phyloP scores from a whole-genome alignment of 1,140 invertebrate genomes.

The Caenorhabditis inopinata region DNA sequence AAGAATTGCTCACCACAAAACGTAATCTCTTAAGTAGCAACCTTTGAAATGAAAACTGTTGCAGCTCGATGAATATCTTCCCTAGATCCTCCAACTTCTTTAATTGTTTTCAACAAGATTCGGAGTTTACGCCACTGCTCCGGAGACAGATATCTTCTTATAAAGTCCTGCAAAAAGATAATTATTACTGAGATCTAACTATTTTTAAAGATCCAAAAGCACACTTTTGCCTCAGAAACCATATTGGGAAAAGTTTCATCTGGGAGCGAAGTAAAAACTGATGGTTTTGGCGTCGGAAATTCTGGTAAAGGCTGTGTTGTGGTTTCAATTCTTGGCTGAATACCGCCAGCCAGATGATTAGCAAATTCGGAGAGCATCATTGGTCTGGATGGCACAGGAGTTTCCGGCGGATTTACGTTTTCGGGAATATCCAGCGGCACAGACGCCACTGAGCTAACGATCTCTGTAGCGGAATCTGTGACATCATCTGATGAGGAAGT shows the following conservation, averaged over 20 bases:
- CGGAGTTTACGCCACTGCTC: conserved; percentile 30
- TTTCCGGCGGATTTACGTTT: neutral
- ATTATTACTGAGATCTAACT: too few relatives aligned
- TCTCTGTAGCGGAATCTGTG: neutral
- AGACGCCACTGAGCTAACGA: neutral
- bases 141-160: conserved; percentile 6
- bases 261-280: neutral
- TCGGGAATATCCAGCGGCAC: neutral
- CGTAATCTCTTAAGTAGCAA: too few relatives aligned
- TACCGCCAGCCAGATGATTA: neutral
- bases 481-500: neutral
- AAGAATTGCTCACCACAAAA: too few relatives aligned
- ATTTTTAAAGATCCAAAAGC: too few relatives aligned
- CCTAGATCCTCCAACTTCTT: conserved; percentile 28
- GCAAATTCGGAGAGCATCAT: conserved; percentile 5
- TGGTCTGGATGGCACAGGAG: neutral
- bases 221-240: neutral
- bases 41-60: conserved; percentile 28
- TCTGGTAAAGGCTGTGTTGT: neutral
- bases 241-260: neutral
- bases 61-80: conserved; percentile 10
- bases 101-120: conserved; percentile 19
- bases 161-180: conserved; percentile 11
- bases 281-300: conserved; percentile 1
- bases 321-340: neutral